These are phyloP conservation scores for Ctenicera cuprea DNA, from an alignment of 2,888 invertebrate species.

Conservation along the genomic window DNA sequence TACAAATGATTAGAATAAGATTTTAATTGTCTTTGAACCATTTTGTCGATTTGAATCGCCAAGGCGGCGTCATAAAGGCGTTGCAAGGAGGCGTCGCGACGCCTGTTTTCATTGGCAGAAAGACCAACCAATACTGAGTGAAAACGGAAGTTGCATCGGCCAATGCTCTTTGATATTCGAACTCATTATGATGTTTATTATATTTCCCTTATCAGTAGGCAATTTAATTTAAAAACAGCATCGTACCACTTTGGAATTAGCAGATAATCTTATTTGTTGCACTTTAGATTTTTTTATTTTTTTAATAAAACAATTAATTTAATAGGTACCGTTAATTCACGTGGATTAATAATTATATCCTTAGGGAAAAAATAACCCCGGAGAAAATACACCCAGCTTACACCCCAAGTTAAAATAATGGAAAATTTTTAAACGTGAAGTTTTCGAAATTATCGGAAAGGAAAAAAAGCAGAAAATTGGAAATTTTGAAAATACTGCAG, in stretches of 20 bases:
- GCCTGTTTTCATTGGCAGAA: constrained; percentile 25
- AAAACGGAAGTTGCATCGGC: constrained; percentile 40
- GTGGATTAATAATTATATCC: too few relatives aligned
- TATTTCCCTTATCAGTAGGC: constrained; percentile 23
- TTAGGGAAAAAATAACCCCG: too few relatives aligned
- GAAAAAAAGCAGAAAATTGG: too few relatives aligned
- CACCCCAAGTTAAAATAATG: too few relatives aligned
- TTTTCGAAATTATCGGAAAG: too few relatives aligned
- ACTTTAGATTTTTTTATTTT: background rate
- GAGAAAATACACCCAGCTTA: too few relatives aligned
- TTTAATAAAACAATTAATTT: background rate
- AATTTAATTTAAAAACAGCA: constrained; percentile 42
- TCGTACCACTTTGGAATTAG: constrained; percentile 10
- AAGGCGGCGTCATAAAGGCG: background rate
- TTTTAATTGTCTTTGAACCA: background rate
- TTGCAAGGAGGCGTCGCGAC: constrained; percentile 42
- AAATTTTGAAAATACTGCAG: too few relatives aligned
- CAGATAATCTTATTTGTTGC: constrained; percentile 25
- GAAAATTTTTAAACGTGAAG: too few relatives aligned
- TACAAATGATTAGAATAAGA: background rate
- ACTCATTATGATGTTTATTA: constrained; percentile 42
- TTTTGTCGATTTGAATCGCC: background rate
- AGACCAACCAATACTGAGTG: constrained; percentile 24
- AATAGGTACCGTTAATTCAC: too few relatives aligned
- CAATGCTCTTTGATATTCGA: constrained; percentile 49